Evolutionary conservation across 2,797 vertebrate genomes (phyloP).

Genomic region (Poecile montanus): DNA sequence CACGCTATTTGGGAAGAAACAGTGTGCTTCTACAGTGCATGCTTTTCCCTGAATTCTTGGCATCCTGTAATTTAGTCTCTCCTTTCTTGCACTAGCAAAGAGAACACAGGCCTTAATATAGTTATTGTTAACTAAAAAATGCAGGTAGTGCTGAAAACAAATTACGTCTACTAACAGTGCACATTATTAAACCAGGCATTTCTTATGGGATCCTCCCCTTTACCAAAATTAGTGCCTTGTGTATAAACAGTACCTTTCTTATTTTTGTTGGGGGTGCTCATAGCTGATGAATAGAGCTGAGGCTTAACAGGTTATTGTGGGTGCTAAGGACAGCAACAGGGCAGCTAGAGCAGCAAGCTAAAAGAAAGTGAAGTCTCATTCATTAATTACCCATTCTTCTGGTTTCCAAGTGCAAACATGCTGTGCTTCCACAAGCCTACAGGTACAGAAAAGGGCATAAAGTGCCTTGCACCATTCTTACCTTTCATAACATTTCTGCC

Average conservation of each 20-base stretch:
- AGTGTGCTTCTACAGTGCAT: not conserved
- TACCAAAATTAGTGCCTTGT: not conserved
- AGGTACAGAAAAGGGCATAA: not conserved
- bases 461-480: not conserved
- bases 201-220: not conserved
- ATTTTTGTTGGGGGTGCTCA: not conserved
- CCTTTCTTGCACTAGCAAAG: not conserved
- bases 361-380: not conserved
- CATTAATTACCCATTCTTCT: not conserved
- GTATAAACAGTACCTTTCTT: not conserved
- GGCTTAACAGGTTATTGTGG: not conserved
- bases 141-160: slow-evolving; percentile 40
- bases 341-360: not conserved
- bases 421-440: not conserved
- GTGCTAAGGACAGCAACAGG: not conserved
- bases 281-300: not conserved
- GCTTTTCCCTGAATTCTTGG: not conserved
- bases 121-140: slow-evolving; percentile 47
- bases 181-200: not conserved
- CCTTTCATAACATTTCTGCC: not conserved
- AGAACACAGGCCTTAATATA: slow-evolving; percentile 43
- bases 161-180: not conserved
- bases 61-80: slow-evolving; percentile 31
- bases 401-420: not conserved
- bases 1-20: not conserved